phyloP scores from a whole-genome alignment of 92 coral and sea anemone species.

The Desmophyllum pertusum region DNA sequence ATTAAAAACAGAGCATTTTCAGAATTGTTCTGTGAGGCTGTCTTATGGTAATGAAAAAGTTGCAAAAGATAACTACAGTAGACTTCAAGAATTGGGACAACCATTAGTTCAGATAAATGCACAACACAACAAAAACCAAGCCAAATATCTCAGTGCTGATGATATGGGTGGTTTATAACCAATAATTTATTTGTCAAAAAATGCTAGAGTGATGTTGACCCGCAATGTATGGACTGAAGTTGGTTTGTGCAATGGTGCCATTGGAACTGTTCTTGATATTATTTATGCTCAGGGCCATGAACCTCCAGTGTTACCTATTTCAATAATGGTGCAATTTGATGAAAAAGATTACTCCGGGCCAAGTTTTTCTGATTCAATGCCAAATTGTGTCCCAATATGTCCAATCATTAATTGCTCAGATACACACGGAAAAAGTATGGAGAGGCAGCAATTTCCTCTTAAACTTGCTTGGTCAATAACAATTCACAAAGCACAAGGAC shows the following conservation, averaged over 20 bases:
- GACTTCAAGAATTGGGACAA: constrained; percentile 13
- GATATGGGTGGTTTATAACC: constrained; percentile 63
- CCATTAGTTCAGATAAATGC: constrained; percentile 50
- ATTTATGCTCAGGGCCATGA: constrained; percentile 22
- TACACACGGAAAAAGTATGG: constrained; percentile 11
- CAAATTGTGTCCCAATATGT: constrained; percentile 38
- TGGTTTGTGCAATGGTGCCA: constrained; percentile 57
- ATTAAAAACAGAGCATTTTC: neutral
- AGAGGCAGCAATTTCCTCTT: constrained; percentile 48
- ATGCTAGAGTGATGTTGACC: constrained; percentile 58
- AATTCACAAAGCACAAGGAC: constrained; percentile 37
- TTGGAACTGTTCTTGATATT: constrained; percentile 32
- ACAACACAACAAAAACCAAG: constrained; percentile 26
- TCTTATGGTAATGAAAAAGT: constrained; percentile 57
- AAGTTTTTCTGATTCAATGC: constrained; percentile 33
- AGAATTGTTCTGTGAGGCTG: constrained; percentile 1
- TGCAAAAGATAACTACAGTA: constrained; percentile 43
- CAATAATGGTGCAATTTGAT: constrained; percentile 51
- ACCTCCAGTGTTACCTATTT: constrained; percentile 49
- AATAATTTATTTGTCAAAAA: constrained; percentile 24
- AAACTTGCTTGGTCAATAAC: constrained; percentile 41
- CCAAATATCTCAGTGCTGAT: constrained; percentile 36
- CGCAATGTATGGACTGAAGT: constrained; percentile 48
- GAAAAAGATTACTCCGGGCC: constrained; percentile 45
- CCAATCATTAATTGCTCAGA: constrained; percentile 47